phyloP scores from a whole-genome alignment of 2,888 invertebrate species.

The Andrena marginata region DNA sequence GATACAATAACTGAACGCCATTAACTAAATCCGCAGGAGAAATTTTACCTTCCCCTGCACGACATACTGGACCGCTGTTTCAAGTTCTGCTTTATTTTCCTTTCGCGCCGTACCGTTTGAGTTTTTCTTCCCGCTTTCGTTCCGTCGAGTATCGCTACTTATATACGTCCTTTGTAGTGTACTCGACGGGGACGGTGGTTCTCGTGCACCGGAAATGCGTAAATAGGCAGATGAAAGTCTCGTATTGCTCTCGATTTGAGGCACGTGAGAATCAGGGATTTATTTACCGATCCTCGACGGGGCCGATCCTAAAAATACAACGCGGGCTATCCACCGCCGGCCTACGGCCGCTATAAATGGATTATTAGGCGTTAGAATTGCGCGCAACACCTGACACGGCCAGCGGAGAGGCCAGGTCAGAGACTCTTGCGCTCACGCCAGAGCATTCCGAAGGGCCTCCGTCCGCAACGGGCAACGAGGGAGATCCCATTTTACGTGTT shows the following conservation, averaged over 20 bases:
- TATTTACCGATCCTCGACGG: conserved; percentile 58
- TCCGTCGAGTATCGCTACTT: not conserved
- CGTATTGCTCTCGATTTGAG: conserved; percentile 47
- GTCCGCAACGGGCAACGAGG: conserved; percentile 47
- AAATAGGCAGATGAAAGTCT: conserved; percentile 47
- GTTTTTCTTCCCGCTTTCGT: conserved; percentile 2
- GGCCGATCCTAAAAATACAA: conserved; percentile 80
- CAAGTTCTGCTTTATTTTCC: conserved; percentile 8
- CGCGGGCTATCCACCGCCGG: conserved; percentile 58
- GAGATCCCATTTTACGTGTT: conserved; percentile 68
- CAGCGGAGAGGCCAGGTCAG: conserved; percentile 25
- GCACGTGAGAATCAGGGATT: conserved; percentile 32
- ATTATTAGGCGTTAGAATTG: conserved; percentile 81
- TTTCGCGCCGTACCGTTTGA: conserved; percentile 1
- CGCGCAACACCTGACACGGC: conserved; percentile 73
- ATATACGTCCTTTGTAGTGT: not conserved
- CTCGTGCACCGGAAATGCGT: conserved; percentile 48
- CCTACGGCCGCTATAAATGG: conserved; percentile 77
- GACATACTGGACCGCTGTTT: no score
- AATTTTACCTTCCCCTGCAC: no score
- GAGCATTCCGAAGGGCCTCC: conserved; percentile 54
- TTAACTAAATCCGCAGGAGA: no score
- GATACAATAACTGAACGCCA: no score
- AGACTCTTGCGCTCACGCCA: conserved; percentile 45
- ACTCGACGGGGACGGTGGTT: not conserved